These are phyloP conservation scores for Drosophila lacertosa DNA, from an alignment of 1,140 invertebrate species.

Conservation along the genomic window DNA sequence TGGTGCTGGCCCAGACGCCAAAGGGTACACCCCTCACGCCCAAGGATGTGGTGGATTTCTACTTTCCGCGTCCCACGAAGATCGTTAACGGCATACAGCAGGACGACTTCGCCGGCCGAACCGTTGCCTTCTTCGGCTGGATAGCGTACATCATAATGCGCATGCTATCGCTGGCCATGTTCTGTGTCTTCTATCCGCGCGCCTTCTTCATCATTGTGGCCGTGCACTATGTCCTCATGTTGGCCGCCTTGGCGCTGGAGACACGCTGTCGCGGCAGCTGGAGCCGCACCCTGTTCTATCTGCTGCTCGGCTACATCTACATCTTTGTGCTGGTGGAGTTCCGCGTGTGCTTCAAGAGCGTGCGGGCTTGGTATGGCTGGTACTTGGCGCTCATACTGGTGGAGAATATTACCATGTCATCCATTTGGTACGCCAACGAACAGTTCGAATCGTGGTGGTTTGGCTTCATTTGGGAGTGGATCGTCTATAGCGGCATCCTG, in stretches of 20 bases:
- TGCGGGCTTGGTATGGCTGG: conserved; percentile 87
- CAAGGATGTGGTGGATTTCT: conserved; percentile 82
- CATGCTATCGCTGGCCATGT: conserved; percentile 88
- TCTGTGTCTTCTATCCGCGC: conserved; percentile 88
- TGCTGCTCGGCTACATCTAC: conserved; percentile 89
- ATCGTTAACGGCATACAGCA: conserved; percentile 87
- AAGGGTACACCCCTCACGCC: conserved; percentile 55
- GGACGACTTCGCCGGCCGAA: conserved; percentile 88
- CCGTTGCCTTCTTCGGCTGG: conserved; percentile 89
- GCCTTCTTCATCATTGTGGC: conserved; percentile 86
- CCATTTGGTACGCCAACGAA: conserved; percentile 87
- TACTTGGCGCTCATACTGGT: conserved; percentile 87
- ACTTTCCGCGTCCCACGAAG: conserved; percentile 72
- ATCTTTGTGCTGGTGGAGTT: conserved; percentile 90
- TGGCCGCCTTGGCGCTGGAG: conserved; percentile 86
- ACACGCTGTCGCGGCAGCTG: conserved; percentile 85
- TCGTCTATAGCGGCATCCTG: conserved; percentile 84
- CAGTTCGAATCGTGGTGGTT: conserved; percentile 87
- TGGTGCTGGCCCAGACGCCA: conserved; percentile 36
- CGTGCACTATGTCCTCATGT: conserved; percentile 86
- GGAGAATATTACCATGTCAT: conserved; percentile 88
- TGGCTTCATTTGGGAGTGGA: conserved; percentile 85
- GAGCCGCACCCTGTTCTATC: conserved; percentile 85
- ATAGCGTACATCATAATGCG: conserved; percentile 88
- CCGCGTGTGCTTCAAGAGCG: conserved; percentile 89